These are phyloP conservation scores for Parotia lawesii DNA, from an alignment of 2,113 vertebrate genomes.

Conservation along the genomic window DNA sequence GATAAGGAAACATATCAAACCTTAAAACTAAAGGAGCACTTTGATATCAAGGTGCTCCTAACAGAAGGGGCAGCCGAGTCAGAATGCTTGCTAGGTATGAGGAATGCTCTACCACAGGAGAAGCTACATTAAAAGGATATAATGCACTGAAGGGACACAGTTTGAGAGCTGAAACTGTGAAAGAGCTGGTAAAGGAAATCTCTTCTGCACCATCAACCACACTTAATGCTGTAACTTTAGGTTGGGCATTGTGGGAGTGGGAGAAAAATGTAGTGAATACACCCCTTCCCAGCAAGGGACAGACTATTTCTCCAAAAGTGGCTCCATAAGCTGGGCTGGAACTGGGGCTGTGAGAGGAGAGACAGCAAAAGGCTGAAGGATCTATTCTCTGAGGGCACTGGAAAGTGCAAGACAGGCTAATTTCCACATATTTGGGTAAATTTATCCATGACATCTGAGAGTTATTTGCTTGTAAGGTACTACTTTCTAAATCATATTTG, in stretches of 20 bases:
- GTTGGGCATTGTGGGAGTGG: rapidly evolving
- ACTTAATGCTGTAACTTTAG: background rate
- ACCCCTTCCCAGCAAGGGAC: background rate
- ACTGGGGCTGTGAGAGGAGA: background rate
- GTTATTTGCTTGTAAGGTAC: background rate
- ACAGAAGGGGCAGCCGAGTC: background rate
- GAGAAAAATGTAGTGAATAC: background rate
- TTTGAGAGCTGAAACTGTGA: background rate
- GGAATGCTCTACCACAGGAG: rapidly evolving
- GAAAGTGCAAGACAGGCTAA: background rate
- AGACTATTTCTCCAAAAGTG: background rate
- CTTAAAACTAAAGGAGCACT: background rate
- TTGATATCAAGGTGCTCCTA: background rate
- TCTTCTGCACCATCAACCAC: background rate
- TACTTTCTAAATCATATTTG: background rate
- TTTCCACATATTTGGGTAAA: background rate
- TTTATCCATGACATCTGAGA: background rate
- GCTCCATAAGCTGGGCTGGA: background rate
- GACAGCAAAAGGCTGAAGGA: background rate
- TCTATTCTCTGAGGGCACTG: background rate
- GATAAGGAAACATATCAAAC: background rate
- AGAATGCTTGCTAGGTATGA: background rate
- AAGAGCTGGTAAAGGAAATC: background rate
- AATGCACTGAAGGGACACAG: background rate
- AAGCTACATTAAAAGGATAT: background rate